Base-by-base conservation (phyloP, 2,797 vertebrate species). In the Lepus townsendii region DNA sequence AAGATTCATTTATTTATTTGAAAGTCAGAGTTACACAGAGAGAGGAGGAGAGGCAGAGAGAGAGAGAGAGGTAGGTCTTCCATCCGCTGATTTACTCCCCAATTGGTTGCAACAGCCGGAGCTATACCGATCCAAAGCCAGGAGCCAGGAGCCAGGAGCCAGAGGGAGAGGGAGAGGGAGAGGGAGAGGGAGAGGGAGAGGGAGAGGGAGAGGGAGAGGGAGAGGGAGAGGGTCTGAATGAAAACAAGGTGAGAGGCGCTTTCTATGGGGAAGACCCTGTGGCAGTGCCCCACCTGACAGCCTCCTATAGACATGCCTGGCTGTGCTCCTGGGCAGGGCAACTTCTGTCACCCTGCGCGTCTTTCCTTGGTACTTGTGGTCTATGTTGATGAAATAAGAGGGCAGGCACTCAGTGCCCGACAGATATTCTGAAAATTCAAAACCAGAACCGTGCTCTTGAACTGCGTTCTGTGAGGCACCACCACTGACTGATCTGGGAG, bases 321-420 rank as follows among this genome's bases (percentile, higher is more conserved):
- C 20, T 73, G 19, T 30, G 27, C 20, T 42, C 68, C 50, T 24
- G 9, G 47, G 57, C 27, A 94, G 96, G 96, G 97, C 97, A 96
- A 66, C 60, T 62, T 80, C 50, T 32, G 54, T 52, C 16, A n/a
- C 57, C 27, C 2, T 89, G 85, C 42, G 26, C 8, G 71, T 88
- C 63, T 82, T 52, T 71, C 16, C 65, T 65, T 14, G 35, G 50
- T 30, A 35, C 16, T 32, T n/a, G 7, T n/a, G 38, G 35, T n/a
- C 16, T 24, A 30, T 38, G 50, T n/a, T 16, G 47, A 19, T 26
- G 82, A 42, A 47, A 63, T 5, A 83, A 17, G 35, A 65, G 54
- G 30, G 30, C 83, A 95, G 68, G 57, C 8, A 35, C 27, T 86
- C 60, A 66, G 32, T 69, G 54, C 76, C 27, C 69, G 77, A 76